Evolutionary conservation across 2,113 vertebrate genomes (phyloP).

Genomic region (Rhinoderma darwinii): DNA sequence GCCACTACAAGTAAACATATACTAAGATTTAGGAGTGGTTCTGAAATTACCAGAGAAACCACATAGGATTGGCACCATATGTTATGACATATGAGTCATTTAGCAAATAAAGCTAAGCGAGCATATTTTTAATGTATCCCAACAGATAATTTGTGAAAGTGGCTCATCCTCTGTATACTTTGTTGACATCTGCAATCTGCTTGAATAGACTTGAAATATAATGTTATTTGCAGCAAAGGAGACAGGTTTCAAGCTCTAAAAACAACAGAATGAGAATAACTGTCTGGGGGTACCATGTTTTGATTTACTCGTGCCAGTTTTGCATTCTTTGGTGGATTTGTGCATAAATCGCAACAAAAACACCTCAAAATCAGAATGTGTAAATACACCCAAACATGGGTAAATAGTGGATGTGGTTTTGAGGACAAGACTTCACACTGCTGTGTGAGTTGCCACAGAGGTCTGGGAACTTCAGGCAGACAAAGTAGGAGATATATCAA

Average conservation of each 20-base stretch:
- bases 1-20: neutral
- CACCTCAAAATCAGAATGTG: no score
- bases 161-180: constrained; percentile 12
- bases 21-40: constrained; percentile 12
- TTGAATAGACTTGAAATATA: constrained; percentile 25
- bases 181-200: constrained; percentile 49
- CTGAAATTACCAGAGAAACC: constrained; percentile 12
- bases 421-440: no score
- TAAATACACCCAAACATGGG: no score
- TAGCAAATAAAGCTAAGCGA: constrained; percentile 21
- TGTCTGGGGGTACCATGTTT: neutral
- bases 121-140: constrained; percentile 28
- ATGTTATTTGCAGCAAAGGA: neutral
- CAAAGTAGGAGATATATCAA: no score
- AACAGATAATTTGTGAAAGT: constrained; percentile 29
- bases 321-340: no score
- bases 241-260: neutral
- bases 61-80: constrained; percentile 28
- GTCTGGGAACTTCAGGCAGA: no score
- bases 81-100: constrained; percentile 37
- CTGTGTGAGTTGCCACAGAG: no score
- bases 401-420: no score
- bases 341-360: no score
- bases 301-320: no score
- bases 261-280: neutral